Percentiles rank a stretch among this genome's conserved stretches.
phyloP scores from a whole-genome alignment of 2,797 vertebrate species.

The Sylvilagus floridanus region DNA sequence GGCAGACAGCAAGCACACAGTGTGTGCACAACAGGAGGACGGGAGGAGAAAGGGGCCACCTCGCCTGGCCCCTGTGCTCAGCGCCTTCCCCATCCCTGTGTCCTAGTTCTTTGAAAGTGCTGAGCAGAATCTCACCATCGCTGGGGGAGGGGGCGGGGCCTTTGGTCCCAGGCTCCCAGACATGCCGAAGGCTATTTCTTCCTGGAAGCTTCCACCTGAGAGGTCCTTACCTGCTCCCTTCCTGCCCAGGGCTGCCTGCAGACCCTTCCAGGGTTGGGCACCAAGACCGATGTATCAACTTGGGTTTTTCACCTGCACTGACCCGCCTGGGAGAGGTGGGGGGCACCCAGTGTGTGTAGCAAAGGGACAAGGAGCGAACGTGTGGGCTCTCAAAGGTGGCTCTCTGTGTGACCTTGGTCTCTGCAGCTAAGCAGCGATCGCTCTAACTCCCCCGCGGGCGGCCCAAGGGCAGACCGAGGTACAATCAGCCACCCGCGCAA shows the following conservation, averaged over 20 bases:
- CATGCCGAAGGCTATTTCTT: neutral
- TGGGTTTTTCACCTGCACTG: neutral
- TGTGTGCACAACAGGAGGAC: neutral
- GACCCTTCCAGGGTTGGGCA: neutral
- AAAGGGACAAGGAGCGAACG: neutral
- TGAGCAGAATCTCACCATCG: neutral
- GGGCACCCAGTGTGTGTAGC: neutral
- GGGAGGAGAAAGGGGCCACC: neutral
- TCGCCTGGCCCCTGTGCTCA: neutral
- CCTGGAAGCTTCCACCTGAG: neutral
- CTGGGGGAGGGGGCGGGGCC: neutral
- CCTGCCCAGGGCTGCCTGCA: neutral
- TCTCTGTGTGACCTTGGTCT: neutral
- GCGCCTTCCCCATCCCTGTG: too few species aligned
- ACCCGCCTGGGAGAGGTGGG: neutral
- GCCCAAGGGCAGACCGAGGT: neutral
- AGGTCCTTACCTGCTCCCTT: accelerated
- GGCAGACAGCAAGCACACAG: neutral
- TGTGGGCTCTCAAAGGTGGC: neutral
- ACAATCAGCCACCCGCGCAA: neutral
- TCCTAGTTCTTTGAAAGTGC: neutral
- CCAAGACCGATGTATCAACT: neutral
- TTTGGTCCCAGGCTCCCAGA: neutral
- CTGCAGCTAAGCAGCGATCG: neutral
- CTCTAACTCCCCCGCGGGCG: neutral